These are phyloP conservation scores for Peromyscus nudipes DNA, from an alignment of 2,797 vertebrate species.

Conservation along the genomic window DNA sequence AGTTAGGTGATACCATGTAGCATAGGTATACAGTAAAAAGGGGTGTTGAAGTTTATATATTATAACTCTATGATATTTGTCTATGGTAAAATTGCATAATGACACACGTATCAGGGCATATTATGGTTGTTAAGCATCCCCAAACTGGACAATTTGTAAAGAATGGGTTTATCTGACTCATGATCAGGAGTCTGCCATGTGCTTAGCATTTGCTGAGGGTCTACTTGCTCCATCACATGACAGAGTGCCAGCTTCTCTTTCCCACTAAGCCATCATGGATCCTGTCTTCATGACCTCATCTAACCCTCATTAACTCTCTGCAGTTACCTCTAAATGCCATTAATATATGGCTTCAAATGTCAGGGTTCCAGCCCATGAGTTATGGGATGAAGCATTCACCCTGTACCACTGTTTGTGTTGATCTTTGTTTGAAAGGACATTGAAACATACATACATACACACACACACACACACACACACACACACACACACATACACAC, in stretches of 20 bases:
- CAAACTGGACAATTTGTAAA: background rate
- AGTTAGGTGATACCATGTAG: background rate
- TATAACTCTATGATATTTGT: background rate
- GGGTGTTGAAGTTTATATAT: background rate
- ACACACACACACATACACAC: too few species aligned
- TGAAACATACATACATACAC: background rate
- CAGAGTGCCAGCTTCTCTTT: background rate
- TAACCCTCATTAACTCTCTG: background rate
- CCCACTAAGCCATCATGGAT: too few species aligned
- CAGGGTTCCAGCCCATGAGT: background rate
- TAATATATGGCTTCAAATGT: too few species aligned
- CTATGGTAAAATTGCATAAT: background rate
- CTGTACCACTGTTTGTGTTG: background rate
- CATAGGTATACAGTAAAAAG: background rate
- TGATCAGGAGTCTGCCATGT: background rate
- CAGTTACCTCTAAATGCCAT: background rate
- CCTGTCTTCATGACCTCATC: background rate
- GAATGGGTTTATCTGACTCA: background rate
- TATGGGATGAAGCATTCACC: background rate
- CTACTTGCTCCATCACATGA: accelerated
- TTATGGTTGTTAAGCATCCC: background rate
- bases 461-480: too few species aligned
- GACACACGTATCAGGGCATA: background rate
- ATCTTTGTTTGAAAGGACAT: background rate
- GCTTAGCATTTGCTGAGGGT: background rate